Base-by-base conservation (phyloP, 2,888 invertebrate genomes). In the Agrochola lychnidis region DNA sequence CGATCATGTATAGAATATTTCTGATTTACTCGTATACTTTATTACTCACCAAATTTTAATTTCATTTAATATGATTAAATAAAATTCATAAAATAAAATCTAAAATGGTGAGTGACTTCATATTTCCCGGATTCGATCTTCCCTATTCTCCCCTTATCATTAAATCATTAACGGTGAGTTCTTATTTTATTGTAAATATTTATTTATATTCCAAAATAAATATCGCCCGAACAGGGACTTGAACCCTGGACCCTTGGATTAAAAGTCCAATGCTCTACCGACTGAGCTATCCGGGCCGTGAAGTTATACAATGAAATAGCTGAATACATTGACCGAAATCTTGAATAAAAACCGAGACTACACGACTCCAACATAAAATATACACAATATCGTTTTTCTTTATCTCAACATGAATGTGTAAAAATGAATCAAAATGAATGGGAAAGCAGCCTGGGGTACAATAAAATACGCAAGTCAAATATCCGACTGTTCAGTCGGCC, bases 241-340 rank as follows among this genome's bases (percentile, higher is more conserved):
- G 85, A 85, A 85, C 77, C 85, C 79, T 85, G 85, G 83, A 83
- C 96, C 96, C 96, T 96, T 96, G 96, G 96, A 96, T 96, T 96
- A 96, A 96, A 96, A 96, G 96, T 96, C 96, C 96, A 96, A 96
- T 96, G 96, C 96, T 96, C 96, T 97, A 96, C 96, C 96, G 96
- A 96, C 96, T 97, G 96, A 96, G 96, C 96, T 96, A 96, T 85
- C 85, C 85, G 85, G 85, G 83, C 85, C 30, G n/a, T 85, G 51
- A 5, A 1, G 0, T 12, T 12, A 4, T 0, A 0, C 0, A 19
- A 53, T 9, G n/a, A 48, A 75, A 76, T 48, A 59, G 36, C 64
- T 57, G n/a, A 71, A 66, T 48, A 25, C 25, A 64, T 53, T 68
- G 12, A 45, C 30, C n/a, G 30, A 36, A 19, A 63, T 70, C 6